These are phyloP conservation scores for Aeoliscus strigatus DNA, from an alignment of 2,797 vertebrate genomes.

Conservation along the genomic window DNA sequence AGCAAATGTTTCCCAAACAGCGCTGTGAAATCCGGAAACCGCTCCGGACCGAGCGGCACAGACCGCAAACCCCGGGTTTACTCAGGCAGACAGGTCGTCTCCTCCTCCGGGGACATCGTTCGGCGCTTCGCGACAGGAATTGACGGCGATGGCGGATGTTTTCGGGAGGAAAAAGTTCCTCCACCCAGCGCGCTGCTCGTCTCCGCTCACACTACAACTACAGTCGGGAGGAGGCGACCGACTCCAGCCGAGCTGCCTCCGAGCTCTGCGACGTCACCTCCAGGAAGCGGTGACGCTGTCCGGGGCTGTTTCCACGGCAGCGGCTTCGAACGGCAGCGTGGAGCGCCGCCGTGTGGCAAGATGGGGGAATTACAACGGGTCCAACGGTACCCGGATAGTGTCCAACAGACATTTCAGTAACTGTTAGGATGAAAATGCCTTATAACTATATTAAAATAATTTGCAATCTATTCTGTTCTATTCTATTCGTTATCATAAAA, in stretches of 20 bases:
- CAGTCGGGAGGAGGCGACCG: conserved; percentile 33
- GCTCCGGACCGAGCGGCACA: conserved; percentile 42
- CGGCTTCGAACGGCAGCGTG: conserved; percentile 14
- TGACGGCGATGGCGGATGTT: conserved; percentile 15
- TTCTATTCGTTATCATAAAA: too few relatives aligned
- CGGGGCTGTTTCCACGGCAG: conserved; percentile 37
- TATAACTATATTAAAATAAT: too few relatives aligned
- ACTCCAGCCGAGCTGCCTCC: conserved; percentile 45
- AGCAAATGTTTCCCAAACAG: conserved; percentile 46
- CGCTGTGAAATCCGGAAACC: conserved; percentile 69
- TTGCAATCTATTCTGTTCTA: too few relatives aligned
- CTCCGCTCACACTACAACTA: conserved; percentile 44
- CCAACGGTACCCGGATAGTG: too few relatives aligned
- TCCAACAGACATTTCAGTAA: too few relatives aligned
- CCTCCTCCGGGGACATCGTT: conserved; percentile 46
- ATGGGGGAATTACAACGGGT: too few relatives aligned
- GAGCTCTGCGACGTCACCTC: conserved; percentile 65
- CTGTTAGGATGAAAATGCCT: too few relatives aligned
- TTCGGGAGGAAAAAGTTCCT: conserved; percentile 65
- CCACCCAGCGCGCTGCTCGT: conserved; percentile 36
- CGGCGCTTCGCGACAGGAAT: conserved; percentile 22
- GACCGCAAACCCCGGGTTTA: conserved; percentile 23
- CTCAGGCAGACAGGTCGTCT: conserved; percentile 19
- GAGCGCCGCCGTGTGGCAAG: conserved; percentile 36
- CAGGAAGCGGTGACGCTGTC: conserved; percentile 74